Conservation (phyloP, 2,113 vertebrate species). For the Acrocephalus kingi region DNA sequence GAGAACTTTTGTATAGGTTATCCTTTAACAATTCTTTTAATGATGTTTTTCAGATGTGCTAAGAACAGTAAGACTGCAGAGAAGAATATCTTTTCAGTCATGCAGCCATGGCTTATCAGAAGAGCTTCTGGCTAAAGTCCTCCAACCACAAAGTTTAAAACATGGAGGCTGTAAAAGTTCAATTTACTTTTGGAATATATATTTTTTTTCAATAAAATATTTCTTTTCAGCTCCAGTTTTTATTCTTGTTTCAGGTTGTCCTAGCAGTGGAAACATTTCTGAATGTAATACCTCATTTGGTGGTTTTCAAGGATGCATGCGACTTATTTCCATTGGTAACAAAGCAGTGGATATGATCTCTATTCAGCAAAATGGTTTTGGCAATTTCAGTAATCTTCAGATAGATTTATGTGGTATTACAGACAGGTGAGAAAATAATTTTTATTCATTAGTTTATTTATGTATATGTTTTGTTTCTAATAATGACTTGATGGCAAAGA, state of each 20-base stretch:
- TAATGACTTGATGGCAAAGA: not conserved
- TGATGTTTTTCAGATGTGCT: not conserved
- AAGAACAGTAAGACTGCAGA: not conserved
- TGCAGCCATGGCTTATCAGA: not conserved
- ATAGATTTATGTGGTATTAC: constrained; percentile 93
- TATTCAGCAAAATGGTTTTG: constrained; percentile 84
- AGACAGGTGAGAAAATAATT: constrained; percentile 83
- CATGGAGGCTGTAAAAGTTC: not conserved
- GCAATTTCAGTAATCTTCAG: constrained; percentile 90
- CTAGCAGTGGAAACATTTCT: constrained; percentile 63
- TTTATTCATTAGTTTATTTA: not conserved
- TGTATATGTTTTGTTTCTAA: not conserved
- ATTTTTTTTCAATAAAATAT: not conserved
- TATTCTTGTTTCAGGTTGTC: constrained; percentile 82
- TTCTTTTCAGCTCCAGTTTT: not conserved
- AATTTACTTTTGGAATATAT: not conserved
- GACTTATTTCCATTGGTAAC: constrained; percentile 77
- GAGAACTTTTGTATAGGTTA: not conserved
- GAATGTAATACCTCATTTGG: constrained; percentile 79
- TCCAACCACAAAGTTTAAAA: not conserved
- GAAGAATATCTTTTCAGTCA: not conserved
- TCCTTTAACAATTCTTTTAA: not conserved
- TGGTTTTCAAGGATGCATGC: constrained; percentile 92
- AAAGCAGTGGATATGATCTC: constrained; percentile 84
- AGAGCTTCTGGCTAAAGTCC: not conserved